These are phyloP conservation scores for Bergia sp. DNA, from an alignment of 92 coral and sea anemone species.

Conservation along the genomic window DNA sequence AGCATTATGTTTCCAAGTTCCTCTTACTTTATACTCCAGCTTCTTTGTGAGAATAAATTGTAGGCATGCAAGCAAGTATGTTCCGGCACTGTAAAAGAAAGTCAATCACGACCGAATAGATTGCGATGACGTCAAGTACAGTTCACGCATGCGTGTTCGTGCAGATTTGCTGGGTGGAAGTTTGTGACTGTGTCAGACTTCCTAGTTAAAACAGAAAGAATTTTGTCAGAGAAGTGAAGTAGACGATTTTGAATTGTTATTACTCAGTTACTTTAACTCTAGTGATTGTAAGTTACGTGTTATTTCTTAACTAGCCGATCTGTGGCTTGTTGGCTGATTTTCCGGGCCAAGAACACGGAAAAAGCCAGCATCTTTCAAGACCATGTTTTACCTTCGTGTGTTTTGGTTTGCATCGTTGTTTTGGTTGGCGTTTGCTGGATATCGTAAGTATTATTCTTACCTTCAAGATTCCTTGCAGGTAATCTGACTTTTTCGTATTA, in stretches of 20 bases:
- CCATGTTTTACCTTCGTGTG: conserved; percentile 23
- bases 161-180: conserved; percentile 6
- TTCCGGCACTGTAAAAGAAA: background rate
- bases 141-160: conserved; percentile 11
- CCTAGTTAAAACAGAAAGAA: too few species aligned
- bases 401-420: conserved; percentile 18
- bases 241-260: conserved; percentile 5
- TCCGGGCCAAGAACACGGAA: conserved; percentile 26
- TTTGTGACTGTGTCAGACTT: background rate
- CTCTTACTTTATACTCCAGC: background rate
- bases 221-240: background rate
- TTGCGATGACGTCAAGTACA: conserved; percentile 19
- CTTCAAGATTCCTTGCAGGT: background rate
- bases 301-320: background rate
- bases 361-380: conserved; percentile 28
- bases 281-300: background rate
- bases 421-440: conserved; percentile 29
- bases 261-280: background rate
- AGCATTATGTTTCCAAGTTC: too few species aligned
- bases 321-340: background rate
- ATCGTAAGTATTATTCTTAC: background rate
- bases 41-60: background rate
- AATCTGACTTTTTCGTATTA: background rate
- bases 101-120: background rate
- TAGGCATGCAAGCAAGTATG: too few species aligned